phyloP scores from a whole-genome alignment of 2,797 vertebrate species.

The Chiroxiphia lanceolata region DNA sequence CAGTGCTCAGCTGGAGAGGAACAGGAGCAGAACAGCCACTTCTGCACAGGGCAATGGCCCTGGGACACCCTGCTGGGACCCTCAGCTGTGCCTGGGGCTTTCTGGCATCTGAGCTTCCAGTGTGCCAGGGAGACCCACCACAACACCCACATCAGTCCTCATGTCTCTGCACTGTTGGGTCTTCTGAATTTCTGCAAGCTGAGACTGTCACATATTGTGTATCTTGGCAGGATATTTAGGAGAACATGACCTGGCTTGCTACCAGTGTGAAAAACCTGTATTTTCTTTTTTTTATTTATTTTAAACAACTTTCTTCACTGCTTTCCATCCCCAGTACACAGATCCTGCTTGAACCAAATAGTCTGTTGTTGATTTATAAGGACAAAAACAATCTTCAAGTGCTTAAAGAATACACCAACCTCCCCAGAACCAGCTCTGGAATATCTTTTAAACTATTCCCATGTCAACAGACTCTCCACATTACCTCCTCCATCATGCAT shows the following conservation, averaged over 20 bases:
- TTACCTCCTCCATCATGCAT: not conserved
- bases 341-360: not conserved
- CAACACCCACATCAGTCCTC: not conserved
- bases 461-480: not conserved
- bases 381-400: not conserved
- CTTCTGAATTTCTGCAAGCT: not conserved
- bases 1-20: not conserved
- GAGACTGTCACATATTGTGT: not conserved
- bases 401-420: not conserved
- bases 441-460: not conserved
- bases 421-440: not conserved
- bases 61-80: not conserved
- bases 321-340: not conserved
- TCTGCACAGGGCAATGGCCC: accelerated
- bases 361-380: not conserved
- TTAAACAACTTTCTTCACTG: not conserved
- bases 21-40: not conserved
- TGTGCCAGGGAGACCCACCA: not conserved
- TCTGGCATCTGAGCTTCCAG: not conserved
- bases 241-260: constrained; percentile 1
- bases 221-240: constrained; percentile 21
- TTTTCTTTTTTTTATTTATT: not conserved
- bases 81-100: not conserved
- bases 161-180: not conserved
- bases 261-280: not conserved